phyloP scores from a whole-genome alignment of 2,888 invertebrate genomes.

The Macropis europaea region DNA sequence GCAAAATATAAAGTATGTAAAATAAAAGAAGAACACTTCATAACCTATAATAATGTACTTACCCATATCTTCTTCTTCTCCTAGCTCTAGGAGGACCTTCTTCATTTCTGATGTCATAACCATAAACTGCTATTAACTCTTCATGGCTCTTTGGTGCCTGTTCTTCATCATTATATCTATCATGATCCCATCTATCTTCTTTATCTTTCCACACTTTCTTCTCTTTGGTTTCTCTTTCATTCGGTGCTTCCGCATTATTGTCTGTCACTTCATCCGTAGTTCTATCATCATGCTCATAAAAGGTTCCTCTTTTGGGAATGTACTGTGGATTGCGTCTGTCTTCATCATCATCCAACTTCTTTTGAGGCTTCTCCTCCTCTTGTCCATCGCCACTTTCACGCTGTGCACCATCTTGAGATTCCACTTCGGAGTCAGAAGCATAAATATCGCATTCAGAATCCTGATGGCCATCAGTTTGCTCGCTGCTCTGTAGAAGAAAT shows the following conservation, averaged over 20 bases:
- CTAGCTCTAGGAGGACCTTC: constrained; percentile 94
- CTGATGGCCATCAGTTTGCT: constrained; percentile 72
- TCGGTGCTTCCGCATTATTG: constrained; percentile 65
- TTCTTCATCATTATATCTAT: constrained; percentile 89
- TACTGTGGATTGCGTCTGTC: constrained; percentile 98
- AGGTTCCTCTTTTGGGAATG: constrained; percentile 96
- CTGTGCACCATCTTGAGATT: constrained; percentile 75
- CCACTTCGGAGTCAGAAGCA: constrained; percentile 73
- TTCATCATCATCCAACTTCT: constrained; percentile 94
- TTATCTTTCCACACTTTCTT: constrained; percentile 82
- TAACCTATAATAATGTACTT: constrained; percentile 54
- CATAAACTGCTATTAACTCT: constrained; percentile 92
- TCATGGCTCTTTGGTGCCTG: constrained; percentile 93
- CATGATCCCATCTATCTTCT: constrained; percentile 91
- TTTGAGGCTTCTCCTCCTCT: constrained; percentile 83
- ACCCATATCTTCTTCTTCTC: constrained; percentile 93
- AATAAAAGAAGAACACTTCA: background rate
- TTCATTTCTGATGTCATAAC: constrained; percentile 96
- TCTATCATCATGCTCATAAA: constrained; percentile 97
- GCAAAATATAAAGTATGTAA: constrained; percentile 37
- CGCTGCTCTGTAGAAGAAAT: constrained; percentile 69
- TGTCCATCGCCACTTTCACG: constrained; percentile 78
- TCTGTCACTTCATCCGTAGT: constrained; percentile 84
- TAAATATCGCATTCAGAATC: constrained; percentile 77
- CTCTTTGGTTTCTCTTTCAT: constrained; percentile 75